phyloP scores from a whole-genome alignment of 1,140 invertebrate species.

The Drosophila arawakana region DNA sequence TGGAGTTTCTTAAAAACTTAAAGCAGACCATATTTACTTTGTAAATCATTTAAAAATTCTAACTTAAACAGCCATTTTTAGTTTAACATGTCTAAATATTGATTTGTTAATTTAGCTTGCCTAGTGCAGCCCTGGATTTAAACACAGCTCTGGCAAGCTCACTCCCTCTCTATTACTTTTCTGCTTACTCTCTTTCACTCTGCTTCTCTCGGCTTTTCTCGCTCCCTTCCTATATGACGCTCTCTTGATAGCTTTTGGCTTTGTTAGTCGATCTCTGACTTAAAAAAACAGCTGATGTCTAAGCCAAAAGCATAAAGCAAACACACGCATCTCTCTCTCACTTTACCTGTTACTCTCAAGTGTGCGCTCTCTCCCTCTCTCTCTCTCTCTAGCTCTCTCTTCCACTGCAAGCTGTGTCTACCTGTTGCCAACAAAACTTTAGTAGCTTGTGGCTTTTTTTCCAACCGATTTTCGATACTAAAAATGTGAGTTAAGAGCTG shows the following conservation, averaged over 20 bases:
- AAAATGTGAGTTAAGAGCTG: conserved; percentile 69
- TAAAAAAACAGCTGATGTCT: conserved; percentile 48
- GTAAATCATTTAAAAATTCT: too few species aligned
- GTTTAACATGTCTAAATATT: too few species aligned
- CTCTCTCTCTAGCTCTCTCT: conserved; percentile 8
- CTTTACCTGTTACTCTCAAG: conserved; percentile 6
- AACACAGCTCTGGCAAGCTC: conserved; percentile 8
- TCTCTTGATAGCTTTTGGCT: conserved; percentile 1
- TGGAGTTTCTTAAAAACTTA: not conserved
- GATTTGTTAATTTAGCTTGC: not conserved
- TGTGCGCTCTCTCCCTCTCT: conserved; percentile 6
- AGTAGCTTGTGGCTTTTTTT: conserved; percentile 17
- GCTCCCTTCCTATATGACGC: not conserved
- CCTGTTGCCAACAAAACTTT: conserved; percentile 73
- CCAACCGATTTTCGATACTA: conserved; percentile 5
- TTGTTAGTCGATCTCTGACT: conserved; percentile 19
- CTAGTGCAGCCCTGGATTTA: conserved; percentile 26
- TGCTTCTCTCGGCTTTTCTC: not conserved
- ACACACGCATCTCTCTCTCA: not conserved
- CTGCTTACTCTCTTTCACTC: not conserved
- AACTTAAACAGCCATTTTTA: too few species aligned
- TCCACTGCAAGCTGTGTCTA: conserved; percentile 38
- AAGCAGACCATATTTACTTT: too few species aligned
- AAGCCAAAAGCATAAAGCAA: conserved; percentile 34
- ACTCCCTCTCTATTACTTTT: too few species aligned